Percentiles rank a stretch among this genome's conserved stretches.
phyloP scores from a whole-genome alignment of 1,140 invertebrate genomes.

The Ceratosolen fusciceps region DNA sequence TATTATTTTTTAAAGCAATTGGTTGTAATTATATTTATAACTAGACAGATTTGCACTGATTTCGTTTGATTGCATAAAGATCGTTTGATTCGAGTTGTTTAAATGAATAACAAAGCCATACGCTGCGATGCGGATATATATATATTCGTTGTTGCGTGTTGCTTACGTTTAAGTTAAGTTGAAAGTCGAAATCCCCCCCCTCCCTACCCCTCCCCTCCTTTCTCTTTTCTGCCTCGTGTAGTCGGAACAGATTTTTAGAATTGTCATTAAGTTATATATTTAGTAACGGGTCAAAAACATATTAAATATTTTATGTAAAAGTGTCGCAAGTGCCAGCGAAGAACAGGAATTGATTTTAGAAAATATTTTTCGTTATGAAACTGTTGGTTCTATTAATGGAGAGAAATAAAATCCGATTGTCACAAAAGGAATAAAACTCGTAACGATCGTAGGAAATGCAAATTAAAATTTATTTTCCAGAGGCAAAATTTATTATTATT shows the following conservation, averaged over 20 bases:
- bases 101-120: background rate
- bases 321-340: background rate
- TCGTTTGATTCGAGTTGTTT: background rate
- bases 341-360: background rate
- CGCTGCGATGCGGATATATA: background rate
- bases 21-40: background rate
- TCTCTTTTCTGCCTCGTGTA: too few species aligned
- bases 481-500: too few species aligned
- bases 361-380: background rate
- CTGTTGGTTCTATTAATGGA: background rate
- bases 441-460: too few species aligned
- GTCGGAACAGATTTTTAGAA: background rate
- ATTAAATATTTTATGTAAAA: background rate
- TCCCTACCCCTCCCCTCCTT: background rate
- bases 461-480: too few species aligned
- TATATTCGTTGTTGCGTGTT: background rate
- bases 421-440: background rate
- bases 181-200: background rate
- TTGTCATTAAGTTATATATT: background rate
- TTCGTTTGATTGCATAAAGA: background rate
- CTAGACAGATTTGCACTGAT: background rate
- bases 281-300: background rate
- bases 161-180: background rate
- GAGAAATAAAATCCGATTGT: background rate
- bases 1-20: background rate